These are phyloP conservation scores for Pachyseris speciosa DNA, from an alignment of 64 coral and sea anemone species.

Conservation along the genomic window DNA sequence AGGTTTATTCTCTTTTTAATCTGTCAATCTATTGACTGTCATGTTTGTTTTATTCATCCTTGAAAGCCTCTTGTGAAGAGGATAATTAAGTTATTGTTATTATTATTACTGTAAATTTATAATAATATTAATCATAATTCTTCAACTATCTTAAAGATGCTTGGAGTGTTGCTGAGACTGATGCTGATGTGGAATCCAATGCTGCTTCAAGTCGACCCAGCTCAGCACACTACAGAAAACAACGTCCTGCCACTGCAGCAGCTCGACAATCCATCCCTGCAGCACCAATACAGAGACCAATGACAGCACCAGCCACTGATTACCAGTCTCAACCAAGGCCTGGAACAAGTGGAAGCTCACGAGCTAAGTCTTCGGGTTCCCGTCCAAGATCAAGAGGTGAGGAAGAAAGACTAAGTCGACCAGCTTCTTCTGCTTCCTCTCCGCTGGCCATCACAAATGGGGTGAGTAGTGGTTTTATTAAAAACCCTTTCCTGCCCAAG, in stretches of 20 bases:
- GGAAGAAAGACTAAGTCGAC: slow-evolving; percentile 12
- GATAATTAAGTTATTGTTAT: no score
- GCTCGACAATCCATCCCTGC: not conserved
- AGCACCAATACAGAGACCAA: slow-evolving; percentile 64
- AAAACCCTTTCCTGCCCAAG: not conserved
- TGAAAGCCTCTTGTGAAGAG: no score
- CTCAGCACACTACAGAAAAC: slow-evolving; percentile 71
- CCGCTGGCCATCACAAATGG: slow-evolving; percentile 77
- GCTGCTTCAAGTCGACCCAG: slow-evolving; percentile 87
- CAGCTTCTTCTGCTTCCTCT: not conserved
- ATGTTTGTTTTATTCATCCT: no score
- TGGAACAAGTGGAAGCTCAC: slow-evolving; percentile 32
- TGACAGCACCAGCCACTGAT: slow-evolving; percentile 29
- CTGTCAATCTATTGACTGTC: no score
- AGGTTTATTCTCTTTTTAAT: no score
- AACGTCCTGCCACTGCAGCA: slow-evolving; percentile 79
- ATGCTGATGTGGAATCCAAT: slow-evolving; percentile 92
- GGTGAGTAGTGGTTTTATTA: not conserved
- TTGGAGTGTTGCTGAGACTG: slow-evolving; percentile 84
- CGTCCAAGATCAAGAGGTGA: slow-evolving; percentile 14
- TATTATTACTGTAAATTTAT: no score
- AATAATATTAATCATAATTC: no score
- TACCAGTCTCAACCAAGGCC: not conserved
- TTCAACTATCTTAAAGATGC: slow-evolving; percentile 56
- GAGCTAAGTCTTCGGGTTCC: slow-evolving; percentile 45